Percentiles rank a stretch among this genome's conserved stretches.
phyloP scores from a whole-genome alignment of 1,140 invertebrate species.

The Drosophila arawakana region DNA sequence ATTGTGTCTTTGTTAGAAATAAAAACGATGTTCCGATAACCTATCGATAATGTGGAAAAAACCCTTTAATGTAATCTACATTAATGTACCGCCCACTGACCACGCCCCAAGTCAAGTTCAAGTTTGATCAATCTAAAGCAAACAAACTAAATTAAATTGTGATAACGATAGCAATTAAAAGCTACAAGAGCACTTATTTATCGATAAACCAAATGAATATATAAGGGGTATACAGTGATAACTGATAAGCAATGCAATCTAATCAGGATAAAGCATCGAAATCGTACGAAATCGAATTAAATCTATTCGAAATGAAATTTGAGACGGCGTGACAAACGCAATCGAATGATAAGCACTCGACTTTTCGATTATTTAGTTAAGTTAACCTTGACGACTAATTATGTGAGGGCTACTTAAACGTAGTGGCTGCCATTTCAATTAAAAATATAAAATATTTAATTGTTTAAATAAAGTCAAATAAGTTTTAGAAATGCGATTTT shows the following conservation, averaged over 20 bases:
- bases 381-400: slow-evolving; percentile 49
- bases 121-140: slow-evolving; percentile 26
- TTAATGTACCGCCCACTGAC: slow-evolving; percentile 35
- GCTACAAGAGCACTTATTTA: slow-evolving; percentile 13
- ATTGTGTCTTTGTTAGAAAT: no score
- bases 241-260: neutral
- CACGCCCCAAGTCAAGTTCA: slow-evolving; percentile 55
- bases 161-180: neutral
- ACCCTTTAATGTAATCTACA: slow-evolving; percentile 8
- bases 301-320: neutral
- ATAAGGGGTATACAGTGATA: no score
- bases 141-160: slow-evolving; percentile 17
- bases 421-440: slow-evolving; percentile 12
- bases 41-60: slow-evolving; percentile 1
- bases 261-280: slow-evolving; percentile 29
- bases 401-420: slow-evolving; percentile 24
- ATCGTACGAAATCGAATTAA: slow-evolving; percentile 6
- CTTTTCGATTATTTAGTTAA: slow-evolving; percentile 44
- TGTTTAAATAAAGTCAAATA: no score
- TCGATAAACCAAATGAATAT: slow-evolving; percentile 6
- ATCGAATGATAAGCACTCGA: slow-evolving; percentile 39
- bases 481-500: no score
- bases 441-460: no score
- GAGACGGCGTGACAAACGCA: slow-evolving; percentile 7
- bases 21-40: neutral